Base-by-base conservation (phyloP, 2,113 vertebrate genomes). In the Ahaetulla prasina region DNA sequence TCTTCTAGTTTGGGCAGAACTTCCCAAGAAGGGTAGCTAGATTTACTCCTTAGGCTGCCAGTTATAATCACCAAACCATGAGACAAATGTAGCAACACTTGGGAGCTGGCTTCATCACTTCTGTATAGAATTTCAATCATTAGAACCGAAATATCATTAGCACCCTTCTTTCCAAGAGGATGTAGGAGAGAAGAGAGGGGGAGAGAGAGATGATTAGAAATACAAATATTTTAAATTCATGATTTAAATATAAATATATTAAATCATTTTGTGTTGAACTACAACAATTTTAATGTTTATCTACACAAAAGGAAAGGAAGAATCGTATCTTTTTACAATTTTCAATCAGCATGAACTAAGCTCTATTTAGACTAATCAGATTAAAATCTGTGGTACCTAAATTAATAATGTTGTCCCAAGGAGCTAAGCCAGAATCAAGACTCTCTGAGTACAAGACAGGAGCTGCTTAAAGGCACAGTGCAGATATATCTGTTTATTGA, bases 101-200 rank as follows among this genome's bases (percentile, higher is more conserved):
- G 10, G 47, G 22, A 63, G 60, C 11, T 47, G 63, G 54, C 16
- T 23, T 63, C 11, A 91, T 91, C 20, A 87, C 7, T 87, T 63
- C 30, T 87, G 5, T 30, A 45, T 60, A 45, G 54, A 45, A 60
- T 4, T 60, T 23, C 2, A 14, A 12, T 89, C 50, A 22, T 85
- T 60, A 27, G 9, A 60, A 27, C 25, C 9, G 74, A 52, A 0
- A 0, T 0, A 20, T 60, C 86, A 53, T 18, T 87, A 45, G 45
- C 16, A 16, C 43, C 20, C 14, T 90, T 54, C 18, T 84, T 25
- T 54, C 53, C 68, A 91, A 54, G 54, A 23, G 50, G 52, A 43
- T 80, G 74, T 9, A 22, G 16, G 30, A 35, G 30, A n/a, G 4
- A 14, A 39, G 16, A 74, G 30, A 2, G n/a, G 12, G 74, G 6